Evolutionary conservation across 2,113 vertebrate genomes (phyloP).

Genomic region (Ceyx margarethae): DNA sequence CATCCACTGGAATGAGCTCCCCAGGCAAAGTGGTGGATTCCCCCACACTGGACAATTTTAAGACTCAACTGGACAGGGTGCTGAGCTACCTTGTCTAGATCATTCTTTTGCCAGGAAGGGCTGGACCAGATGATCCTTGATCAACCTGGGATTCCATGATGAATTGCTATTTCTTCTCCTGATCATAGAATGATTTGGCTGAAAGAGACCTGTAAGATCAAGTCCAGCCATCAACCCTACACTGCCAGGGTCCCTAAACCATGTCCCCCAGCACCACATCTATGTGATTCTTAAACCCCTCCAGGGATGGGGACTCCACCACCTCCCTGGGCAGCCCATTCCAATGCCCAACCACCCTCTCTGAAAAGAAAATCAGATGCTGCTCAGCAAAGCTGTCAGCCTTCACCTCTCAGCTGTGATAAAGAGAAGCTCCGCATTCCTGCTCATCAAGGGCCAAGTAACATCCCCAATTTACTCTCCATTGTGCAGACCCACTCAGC

Average conservation of each 20-base stretch:
- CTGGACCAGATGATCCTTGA: not conserved
- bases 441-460: not conserved
- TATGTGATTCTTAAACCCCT: no score
- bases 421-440: fast-evolving
- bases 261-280: no score
- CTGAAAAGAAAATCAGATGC: not conserved
- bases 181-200: no score
- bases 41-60: not conserved
- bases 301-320: no score
- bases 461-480: not conserved
- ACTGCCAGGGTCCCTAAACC: no score
- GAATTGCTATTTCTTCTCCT: not conserved
- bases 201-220: no score
- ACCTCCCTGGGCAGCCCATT: no score
- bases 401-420: fast-evolving
- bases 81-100: not conserved
- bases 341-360: no score
- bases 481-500: not conserved
- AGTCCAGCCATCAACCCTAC: no score
- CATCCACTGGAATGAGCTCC: not conserved
- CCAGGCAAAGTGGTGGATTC: not conserved
- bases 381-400: not conserved
- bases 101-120: not conserved
- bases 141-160: not conserved
- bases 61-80: not conserved